Evolutionary conservation across 2,888 invertebrate genomes (phyloP).

Genomic region (Lutraria lutraria): DNA sequence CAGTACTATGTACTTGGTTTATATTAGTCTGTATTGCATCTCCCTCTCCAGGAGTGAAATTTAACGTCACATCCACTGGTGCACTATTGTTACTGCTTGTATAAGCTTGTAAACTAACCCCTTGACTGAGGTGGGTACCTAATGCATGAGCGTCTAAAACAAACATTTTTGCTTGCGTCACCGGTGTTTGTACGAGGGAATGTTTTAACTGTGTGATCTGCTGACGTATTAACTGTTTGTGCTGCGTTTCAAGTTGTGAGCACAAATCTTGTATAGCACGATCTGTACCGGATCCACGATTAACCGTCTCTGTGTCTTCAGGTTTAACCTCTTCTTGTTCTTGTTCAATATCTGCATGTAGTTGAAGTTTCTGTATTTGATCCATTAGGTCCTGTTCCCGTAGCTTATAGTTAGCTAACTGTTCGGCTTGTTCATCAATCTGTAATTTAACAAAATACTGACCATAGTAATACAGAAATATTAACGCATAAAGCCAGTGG

Average conservation of each 20-base stretch:
- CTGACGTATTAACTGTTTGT: slow-evolving; percentile 75
- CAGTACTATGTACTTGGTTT: background rate
- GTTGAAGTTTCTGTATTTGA: slow-evolving; percentile 52
- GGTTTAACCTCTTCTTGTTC: too few relatives aligned
- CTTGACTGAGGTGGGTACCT: slow-evolving; percentile 27
- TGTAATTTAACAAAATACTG: slow-evolving; percentile 43
- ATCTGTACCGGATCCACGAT: slow-evolving; percentile 66
- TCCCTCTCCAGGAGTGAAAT: slow-evolving; percentile 9
- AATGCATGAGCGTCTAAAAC: slow-evolving; percentile 45
- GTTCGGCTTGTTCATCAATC: slow-evolving; percentile 71
- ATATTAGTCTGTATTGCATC: slow-evolving; percentile 5
- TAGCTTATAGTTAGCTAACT: slow-evolving; percentile 70
- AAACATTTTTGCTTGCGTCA: slow-evolving; percentile 45
- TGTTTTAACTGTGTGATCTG: slow-evolving; percentile 74
- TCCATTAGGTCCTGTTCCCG: slow-evolving; percentile 76
- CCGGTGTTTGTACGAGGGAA: slow-evolving; percentile 46
- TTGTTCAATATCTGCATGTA: slow-evolving; percentile 33
- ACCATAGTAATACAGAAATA: background rate
- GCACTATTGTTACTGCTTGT: slow-evolving; percentile 10
- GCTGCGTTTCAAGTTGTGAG: slow-evolving; percentile 73
- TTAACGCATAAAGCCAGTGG: too few relatives aligned
- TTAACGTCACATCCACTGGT: background rate
- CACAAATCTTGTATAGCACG: slow-evolving; percentile 72
- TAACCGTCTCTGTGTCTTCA: background rate
- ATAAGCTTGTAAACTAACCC: slow-evolving; percentile 47